phyloP scores from a whole-genome alignment of 2,797 vertebrate genomes.

The Schizothorax lantsangensis region DNA sequence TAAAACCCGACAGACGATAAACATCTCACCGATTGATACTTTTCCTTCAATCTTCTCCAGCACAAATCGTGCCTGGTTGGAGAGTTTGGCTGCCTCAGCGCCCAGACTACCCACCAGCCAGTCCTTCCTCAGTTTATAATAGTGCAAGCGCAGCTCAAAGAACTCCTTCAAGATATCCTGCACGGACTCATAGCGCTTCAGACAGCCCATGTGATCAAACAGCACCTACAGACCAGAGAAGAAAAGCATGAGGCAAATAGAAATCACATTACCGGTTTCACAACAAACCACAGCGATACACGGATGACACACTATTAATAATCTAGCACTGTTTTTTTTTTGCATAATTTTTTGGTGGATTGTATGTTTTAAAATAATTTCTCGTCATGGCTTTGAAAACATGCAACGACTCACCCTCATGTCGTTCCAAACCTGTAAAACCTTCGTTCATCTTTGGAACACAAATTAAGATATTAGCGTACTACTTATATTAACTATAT shows the following conservation, averaged over 20 bases:
- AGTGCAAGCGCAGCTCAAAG: constrained; percentile 95
- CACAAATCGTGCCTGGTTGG: constrained; percentile 97
- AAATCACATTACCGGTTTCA: neutral
- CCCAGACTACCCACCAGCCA: constrained; percentile 94
- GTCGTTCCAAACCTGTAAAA: too few species aligned
- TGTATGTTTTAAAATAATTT: neutral
- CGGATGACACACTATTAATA: neutral
- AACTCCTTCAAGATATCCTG: constrained; percentile 97
- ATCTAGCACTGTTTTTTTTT: neutral
- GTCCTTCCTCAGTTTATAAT: constrained; percentile 94
- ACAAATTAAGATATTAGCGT: too few species aligned
- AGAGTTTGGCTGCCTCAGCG: constrained; percentile 92
- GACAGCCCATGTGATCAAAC: constrained; percentile 98
- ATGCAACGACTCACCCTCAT: too few species aligned
- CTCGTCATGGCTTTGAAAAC: neutral
- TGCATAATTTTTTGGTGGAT: too few species aligned
- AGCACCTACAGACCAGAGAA: constrained; percentile 83
- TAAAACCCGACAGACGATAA: neutral
- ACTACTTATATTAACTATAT: too few species aligned
- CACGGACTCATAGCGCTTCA: constrained; percentile 97
- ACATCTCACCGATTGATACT: constrained; percentile 87
- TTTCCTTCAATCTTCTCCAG: constrained; percentile 99
- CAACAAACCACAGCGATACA: neutral
- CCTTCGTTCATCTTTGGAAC: too few species aligned
- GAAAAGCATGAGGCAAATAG: neutral